Conservation (phyloP, 2,888 invertebrate genomes). For the Lingula anatina region DNA sequence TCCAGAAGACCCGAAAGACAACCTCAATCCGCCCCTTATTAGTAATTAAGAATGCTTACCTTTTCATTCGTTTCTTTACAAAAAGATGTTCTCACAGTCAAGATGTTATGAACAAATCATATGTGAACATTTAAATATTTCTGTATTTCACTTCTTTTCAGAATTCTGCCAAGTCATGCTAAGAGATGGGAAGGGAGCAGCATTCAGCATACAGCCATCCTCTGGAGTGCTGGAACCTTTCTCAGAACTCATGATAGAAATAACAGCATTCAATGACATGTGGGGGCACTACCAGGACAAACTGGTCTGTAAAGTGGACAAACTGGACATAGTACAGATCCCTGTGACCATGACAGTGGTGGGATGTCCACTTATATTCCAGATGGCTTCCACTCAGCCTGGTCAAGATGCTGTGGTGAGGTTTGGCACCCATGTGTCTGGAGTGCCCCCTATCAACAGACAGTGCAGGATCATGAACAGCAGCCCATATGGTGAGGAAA, state of each 20-base stretch:
- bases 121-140: too few species aligned
- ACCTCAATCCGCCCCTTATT: too few species aligned
- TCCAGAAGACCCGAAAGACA: too few species aligned
- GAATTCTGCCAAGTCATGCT: constrained; percentile 34
- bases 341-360: constrained; percentile 34
- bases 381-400: constrained; percentile 42
- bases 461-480: constrained; percentile 44
- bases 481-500: constrained; percentile 39
- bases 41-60: background rate
- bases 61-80: background rate
- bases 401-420: constrained; percentile 25
- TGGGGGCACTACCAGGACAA: constrained; percentile 48
- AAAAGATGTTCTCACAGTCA: background rate
- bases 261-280: constrained; percentile 42
- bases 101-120: background rate
- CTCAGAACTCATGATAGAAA: constrained; percentile 30
- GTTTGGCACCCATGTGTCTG: constrained; percentile 47
- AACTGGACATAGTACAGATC: constrained; percentile 21
- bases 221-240: constrained; percentile 34
- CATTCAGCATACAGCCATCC: constrained; percentile 33
- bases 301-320: constrained; percentile 35
- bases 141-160: constrained; percentile 16
- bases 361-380: constrained; percentile 48
- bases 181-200: constrained; percentile 32
- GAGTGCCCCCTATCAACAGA: constrained; percentile 28